These are phyloP conservation scores for Cardiocondyla obscurior DNA, from an alignment of 1,140 invertebrate genomes.

Conservation along the genomic window DNA sequence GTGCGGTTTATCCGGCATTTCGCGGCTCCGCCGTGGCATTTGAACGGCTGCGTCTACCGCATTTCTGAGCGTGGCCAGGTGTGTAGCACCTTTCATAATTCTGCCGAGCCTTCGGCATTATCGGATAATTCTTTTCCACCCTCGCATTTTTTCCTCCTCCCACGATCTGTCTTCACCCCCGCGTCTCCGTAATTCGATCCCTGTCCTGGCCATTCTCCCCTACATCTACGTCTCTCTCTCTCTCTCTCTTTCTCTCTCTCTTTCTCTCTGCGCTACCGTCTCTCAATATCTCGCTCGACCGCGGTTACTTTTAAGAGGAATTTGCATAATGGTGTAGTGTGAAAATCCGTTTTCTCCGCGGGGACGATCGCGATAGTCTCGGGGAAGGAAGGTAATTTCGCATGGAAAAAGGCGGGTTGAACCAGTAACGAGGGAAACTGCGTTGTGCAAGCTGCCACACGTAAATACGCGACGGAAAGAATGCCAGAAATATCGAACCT, in stretches of 20 bases:
- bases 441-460: constrained; percentile 24
- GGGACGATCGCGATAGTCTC: constrained; percentile 71
- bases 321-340: constrained; percentile 77
- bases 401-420: constrained; percentile 46
- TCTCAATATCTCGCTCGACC: constrained; percentile 52
- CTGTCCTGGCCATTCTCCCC: neutral
- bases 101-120: constrained; percentile 63
- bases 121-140: constrained; percentile 69
- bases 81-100: constrained; percentile 57
- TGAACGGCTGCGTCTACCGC: constrained; percentile 42
- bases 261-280: constrained; percentile 37
- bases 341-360: constrained; percentile 75
- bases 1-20: constrained; percentile 65
- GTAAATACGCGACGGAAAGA: constrained; percentile 10
- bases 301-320: constrained; percentile 74
- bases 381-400: constrained; percentile 72
- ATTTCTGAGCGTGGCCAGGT: constrained; percentile 43
- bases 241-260: too few relatives aligned
- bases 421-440: constrained; percentile 47
- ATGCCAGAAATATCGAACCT: constrained; percentile 17
- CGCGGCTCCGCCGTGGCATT: constrained; percentile 58
- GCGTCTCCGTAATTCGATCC: constrained; percentile 41
- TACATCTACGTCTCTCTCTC: too few relatives aligned
- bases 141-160: constrained; percentile 34
- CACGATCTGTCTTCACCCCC: neutral